Percentiles rank a stretch among this genome's conserved stretches.
Conservation (phyloP, 2,113 vertebrate genomes). For the Bettongia penicillata region DNA sequence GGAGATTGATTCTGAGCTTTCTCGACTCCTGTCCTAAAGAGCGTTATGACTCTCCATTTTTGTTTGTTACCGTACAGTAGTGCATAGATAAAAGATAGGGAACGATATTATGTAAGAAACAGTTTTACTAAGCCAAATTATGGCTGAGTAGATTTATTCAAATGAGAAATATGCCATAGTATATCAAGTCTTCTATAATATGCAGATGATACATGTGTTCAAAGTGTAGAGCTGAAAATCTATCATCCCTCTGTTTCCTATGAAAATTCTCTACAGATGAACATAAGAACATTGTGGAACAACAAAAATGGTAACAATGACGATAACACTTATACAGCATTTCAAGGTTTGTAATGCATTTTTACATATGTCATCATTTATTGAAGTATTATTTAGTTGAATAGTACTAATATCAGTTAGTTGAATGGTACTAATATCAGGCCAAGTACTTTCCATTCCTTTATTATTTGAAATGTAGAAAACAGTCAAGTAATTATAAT, state of each 20-base stretch:
- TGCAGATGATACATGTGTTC: background rate
- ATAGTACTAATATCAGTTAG: background rate
- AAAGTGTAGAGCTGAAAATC: background rate
- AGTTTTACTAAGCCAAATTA: background rate
- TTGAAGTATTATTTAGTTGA: background rate
- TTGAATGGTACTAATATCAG: background rate
- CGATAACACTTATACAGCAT: background rate
- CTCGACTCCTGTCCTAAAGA: background rate
- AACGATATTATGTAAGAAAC: background rate
- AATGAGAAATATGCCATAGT: background rate
- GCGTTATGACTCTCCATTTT: background rate
- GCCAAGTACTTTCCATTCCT: background rate
- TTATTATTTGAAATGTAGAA: background rate
- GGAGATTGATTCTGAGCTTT: background rate
- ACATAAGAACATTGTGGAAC: background rate
- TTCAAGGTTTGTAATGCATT: background rate
- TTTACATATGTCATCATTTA: background rate
- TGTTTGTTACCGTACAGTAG: background rate
- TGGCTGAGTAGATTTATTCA: background rate
- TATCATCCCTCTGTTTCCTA: background rate
- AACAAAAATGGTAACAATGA: background rate
- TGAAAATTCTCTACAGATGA: background rate
- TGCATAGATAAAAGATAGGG: slow-evolving; percentile 13
- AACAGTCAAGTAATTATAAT: background rate
- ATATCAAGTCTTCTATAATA: background rate